A percentile compares a stretch with the other conserved stretches of the same genome.
phyloP scores from a whole-genome alignment of 2,797 vertebrate species.

The Sebastes iracundus region DNA sequence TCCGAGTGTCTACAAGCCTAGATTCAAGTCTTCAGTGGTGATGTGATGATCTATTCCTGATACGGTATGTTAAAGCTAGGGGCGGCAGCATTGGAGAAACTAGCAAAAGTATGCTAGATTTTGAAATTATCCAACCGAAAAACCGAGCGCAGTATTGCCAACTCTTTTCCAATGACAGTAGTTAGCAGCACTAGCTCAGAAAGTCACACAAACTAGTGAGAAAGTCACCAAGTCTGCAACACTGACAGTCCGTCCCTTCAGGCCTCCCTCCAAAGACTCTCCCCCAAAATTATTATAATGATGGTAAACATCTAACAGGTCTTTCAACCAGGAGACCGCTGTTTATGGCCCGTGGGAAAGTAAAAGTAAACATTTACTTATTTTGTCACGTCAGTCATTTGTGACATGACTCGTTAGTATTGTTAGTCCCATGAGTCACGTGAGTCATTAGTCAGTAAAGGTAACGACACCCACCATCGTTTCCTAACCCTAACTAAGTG shows the following conservation, averaged over 20 bases:
- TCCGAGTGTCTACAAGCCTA: conserved; percentile 37
- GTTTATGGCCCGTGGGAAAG: too few relatives aligned
- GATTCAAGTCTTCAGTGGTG: conserved; percentile 55
- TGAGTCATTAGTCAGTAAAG: too few relatives aligned
- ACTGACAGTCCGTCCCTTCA: neutral
- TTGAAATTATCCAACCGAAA: neutral
- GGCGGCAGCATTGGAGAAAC: neutral
- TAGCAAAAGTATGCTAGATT: neutral
- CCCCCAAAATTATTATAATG: too few relatives aligned
- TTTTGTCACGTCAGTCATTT: too few relatives aligned
- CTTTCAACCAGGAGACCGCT: too few relatives aligned
- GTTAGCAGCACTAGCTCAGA: neutral
- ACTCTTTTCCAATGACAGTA: neutral
- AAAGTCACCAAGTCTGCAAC: neutral
- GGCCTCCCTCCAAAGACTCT: too few relatives aligned
- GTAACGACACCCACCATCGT: too few relatives aligned
- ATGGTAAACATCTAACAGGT: too few relatives aligned
- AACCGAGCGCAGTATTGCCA: neutral
- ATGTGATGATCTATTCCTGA: neutral
- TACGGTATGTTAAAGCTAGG: neutral
- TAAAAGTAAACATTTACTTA: too few relatives aligned
- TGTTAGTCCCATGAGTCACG: too few relatives aligned
- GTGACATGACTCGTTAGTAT: fast-evolving
- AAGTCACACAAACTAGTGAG: neutral
- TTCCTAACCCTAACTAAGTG: too few relatives aligned